Evolutionary conservation across 2,113 vertebrate species (phyloP), one percentile per base, ranked within the genome.

Genomic region (Daboia siamensis): DNA sequence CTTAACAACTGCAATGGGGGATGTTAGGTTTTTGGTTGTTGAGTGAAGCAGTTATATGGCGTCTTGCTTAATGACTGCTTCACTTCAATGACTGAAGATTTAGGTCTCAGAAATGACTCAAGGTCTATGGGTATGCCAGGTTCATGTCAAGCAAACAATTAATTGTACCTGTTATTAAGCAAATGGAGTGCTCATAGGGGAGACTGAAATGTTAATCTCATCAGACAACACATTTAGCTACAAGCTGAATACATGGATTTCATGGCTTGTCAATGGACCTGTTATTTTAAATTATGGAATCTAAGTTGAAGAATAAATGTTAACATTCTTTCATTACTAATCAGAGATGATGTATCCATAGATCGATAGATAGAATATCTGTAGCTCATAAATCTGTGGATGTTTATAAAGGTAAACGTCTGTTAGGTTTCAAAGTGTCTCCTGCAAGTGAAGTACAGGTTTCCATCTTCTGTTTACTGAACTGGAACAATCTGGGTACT

Each of bases 141-240:
- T 86, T 92, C 74, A 85, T 23, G 44, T 85, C 91, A 92, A 89
- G 84, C 48, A 64, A 93, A 56, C 86, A 57, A 61, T 64, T 61
- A 74, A 26, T 46, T 33, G 54, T 52, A 84, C 69, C 33, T 52
- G 59, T 54, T 46, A 86, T 80, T 93, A 86, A 90, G 39, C 92
- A 54, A 93, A 80, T 64, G 74, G 48, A 54, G 56, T 52, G 5
- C 74, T 89, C 86, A 88, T 24, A 64, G 88, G 74, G 56, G 90
- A 23, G 61, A 88, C 48, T 90, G 88, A 93, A 93, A 93, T 90
- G 46, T 90, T 86, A 92, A 90, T 92, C 56, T 90, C 92, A 90
- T 86, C 56, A 93, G 86, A 89, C 74, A 86, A 29, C 55, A 90
- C 46, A 54, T 93, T 86, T 64, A 15, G 15, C 44, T 93, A 11